These are phyloP conservation scores for Tupiocoris notatus DNA, from an alignment of 2,888 invertebrate species.

Conservation along the genomic window DNA sequence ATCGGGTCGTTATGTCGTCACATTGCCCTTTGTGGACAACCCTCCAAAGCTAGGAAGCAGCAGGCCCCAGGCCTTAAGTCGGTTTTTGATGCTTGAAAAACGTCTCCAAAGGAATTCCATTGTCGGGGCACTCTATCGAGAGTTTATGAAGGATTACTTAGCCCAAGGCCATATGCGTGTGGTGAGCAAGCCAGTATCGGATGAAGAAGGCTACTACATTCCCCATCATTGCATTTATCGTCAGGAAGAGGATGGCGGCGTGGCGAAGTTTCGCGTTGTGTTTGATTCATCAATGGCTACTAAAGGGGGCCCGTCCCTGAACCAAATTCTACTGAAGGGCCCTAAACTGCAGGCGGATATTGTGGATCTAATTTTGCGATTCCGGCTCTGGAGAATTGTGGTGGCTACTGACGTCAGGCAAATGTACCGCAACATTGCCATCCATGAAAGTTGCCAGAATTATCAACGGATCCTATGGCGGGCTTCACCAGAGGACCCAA, in stretches of 20 bases:
- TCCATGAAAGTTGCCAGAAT: neutral
- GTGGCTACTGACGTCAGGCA: constrained; percentile 14
- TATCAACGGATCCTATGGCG: constrained; percentile 20
- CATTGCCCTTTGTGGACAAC: neutral
- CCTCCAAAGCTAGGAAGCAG: too few species aligned
- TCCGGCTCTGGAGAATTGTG: constrained; percentile 1
- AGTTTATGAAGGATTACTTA: constrained; percentile 20
- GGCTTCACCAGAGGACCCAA: neutral
- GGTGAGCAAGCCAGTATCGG: neutral
- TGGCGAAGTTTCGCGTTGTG: too few species aligned
- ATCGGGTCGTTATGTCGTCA: neutral
- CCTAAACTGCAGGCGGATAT: constrained; percentile 15
- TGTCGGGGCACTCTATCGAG: neutral
- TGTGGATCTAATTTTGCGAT: neutral
- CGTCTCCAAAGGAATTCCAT: too few species aligned
- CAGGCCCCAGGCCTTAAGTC: neutral
- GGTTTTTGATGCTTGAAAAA: neutral
- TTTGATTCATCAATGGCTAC: too few species aligned
- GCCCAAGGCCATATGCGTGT: constrained; percentile 6
- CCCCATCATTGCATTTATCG: constrained; percentile 32
- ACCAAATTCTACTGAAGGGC: too few species aligned
- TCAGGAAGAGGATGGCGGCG: too few species aligned
- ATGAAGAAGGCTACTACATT: constrained; percentile 1
- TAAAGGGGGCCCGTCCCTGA: too few species aligned
- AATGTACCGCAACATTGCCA: constrained; percentile 11